Base-by-base conservation (phyloP, 2,888 invertebrate genomes). In the Phasia obesa region DNA sequence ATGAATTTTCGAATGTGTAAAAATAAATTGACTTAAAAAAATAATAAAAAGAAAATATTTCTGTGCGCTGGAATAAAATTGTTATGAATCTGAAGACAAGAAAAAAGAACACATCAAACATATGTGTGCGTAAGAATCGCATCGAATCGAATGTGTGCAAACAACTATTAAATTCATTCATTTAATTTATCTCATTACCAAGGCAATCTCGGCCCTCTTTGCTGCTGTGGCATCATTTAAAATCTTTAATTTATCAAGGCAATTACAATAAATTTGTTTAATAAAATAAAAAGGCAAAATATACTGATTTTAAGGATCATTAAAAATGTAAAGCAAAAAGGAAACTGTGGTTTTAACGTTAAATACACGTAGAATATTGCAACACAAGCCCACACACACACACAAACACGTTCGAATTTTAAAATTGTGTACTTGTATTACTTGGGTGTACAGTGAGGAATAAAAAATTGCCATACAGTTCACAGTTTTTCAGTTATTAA, bases 261-360 rank as follows among this genome's bases (percentile, higher is more conserved):
- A 79, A 75, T 83, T 75, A 71, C 70, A 75, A 79, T 83, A 83
- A 83, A 79, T 79, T 83, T 83, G 70, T 83, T 83, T 38, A 83
- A 83, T 79, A 79, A 81, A 81, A 81, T 76, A 69, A 75, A 65
- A 64, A 53, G 19, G 64, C 57, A 77, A 73, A 73, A 77, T 49
- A 82, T 82, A 77, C 49, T 57, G 65, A 69, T 77, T 82, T 82
- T 73, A 82, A 82, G 73, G 81, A 82, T 77, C 73, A 77, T 82
- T 82, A 77, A 69, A 82, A 73, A 82, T 82, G 77, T 60, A 74
- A 82, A 67, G 73, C 62, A 77, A 69, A 73, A 74, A 77, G 73
- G 62, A 69, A 77, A 82, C 73, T 82, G 77, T 77, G 81, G 77
- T 73, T 81, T 62, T 49, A 69, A 77, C 67, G 27, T 73, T 77